Percentiles rank a stretch among this genome's conserved stretches.
These are phyloP conservation scores for Spongilla lacustris DNA, from an alignment of 37 sponge, comb jelly and placozoan species.

Conservation along the genomic window DNA sequence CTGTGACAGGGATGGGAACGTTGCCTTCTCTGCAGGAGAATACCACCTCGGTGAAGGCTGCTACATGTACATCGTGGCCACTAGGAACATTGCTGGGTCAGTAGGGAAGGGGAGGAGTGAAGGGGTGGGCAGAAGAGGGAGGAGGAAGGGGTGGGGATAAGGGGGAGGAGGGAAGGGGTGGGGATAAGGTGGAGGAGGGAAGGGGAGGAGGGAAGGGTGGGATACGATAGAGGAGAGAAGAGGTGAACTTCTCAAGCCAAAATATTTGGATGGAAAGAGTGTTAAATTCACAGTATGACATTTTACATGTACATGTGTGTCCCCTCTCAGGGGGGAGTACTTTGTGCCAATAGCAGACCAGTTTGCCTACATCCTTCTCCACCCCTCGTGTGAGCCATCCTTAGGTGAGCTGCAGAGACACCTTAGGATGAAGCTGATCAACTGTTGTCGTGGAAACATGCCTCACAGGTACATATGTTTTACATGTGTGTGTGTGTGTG, in stretches of 20 bases:
- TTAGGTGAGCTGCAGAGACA: slow-evolving; percentile 63
- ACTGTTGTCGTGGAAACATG: slow-evolving; percentile 32
- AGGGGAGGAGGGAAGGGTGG: no score
- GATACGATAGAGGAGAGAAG: no score
- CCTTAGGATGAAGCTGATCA: slow-evolving; percentile 45
- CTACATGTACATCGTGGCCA: slow-evolving; percentile 58
- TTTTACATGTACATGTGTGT: neutral
- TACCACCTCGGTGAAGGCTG: slow-evolving; percentile 58
- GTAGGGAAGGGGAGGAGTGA: neutral
- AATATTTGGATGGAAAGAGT: no score
- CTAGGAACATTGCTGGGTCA: slow-evolving; percentile 15
- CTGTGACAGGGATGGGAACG: slow-evolving; percentile 12
- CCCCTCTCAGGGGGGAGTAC: neutral
- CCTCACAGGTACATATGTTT: slow-evolving; percentile 41
- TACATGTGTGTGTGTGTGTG: slow-evolving; percentile 36
- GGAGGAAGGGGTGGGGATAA: no score
- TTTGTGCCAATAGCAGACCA: slow-evolving; percentile 7
- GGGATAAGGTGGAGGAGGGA: no score
- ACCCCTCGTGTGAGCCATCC: slow-evolving; percentile 43
- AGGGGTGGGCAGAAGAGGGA: no score
- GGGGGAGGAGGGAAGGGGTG: neutral
- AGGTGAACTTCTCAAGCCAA: no score
- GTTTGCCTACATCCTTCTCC: slow-evolving; percentile 65
- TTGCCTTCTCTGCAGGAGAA: slow-evolving; percentile 37
- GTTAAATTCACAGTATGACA: no score